Evolutionary conservation across 1,140 invertebrate species (phyloP).

Genomic region (Drosophila teissieri): DNA sequence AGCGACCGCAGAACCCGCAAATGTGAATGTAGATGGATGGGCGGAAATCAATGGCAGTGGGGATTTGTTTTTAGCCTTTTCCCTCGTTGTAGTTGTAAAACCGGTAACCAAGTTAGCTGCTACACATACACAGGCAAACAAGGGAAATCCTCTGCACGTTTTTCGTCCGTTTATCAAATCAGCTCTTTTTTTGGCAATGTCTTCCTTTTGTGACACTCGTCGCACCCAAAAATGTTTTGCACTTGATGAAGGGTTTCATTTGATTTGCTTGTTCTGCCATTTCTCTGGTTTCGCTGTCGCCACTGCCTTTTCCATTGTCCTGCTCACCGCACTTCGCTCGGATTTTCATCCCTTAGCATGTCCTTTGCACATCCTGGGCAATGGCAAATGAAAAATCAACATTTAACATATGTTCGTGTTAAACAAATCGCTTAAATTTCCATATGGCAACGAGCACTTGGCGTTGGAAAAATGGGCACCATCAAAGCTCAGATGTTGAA

Average conservation of each 20-base stretch:
- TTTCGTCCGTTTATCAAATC: slow-evolving; percentile 57
- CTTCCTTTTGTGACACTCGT: slow-evolving; percentile 63
- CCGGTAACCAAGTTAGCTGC: slow-evolving; percentile 27
- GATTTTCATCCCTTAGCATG: not conserved
- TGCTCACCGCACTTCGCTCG: slow-evolving; percentile 1
- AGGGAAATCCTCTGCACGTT: slow-evolving; percentile 43
- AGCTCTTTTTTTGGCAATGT: slow-evolving; percentile 21
- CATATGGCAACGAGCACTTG: slow-evolving; percentile 54
- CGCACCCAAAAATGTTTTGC: slow-evolving; percentile 68
- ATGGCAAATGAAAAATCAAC: slow-evolving; percentile 73
- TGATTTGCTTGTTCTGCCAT: slow-evolving; percentile 76
- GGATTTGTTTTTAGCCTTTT: slow-evolving; percentile 55
- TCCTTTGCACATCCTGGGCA: slow-evolving; percentile 13
- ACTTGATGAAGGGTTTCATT: slow-evolving; percentile 79
- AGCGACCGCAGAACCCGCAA: slow-evolving; percentile 55
- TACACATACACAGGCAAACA: slow-evolving; percentile 20
- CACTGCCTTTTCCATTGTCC: slow-evolving; percentile 31
- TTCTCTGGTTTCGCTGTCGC: slow-evolving; percentile 75
- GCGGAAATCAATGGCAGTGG: slow-evolving; percentile 30
- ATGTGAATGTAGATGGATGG: slow-evolving; percentile 48
- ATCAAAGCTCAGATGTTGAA: slow-evolving; percentile 1
- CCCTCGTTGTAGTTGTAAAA: slow-evolving; percentile 12
- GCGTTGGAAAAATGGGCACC: slow-evolving; percentile 1
- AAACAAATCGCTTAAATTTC: slow-evolving; percentile 71
- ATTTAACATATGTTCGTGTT: slow-evolving; percentile 73